Evolutionary conservation across 2,888 invertebrate species (phyloP), one percentile per base, ranked within the genome.

Genomic region (Eilema caniola): DNA sequence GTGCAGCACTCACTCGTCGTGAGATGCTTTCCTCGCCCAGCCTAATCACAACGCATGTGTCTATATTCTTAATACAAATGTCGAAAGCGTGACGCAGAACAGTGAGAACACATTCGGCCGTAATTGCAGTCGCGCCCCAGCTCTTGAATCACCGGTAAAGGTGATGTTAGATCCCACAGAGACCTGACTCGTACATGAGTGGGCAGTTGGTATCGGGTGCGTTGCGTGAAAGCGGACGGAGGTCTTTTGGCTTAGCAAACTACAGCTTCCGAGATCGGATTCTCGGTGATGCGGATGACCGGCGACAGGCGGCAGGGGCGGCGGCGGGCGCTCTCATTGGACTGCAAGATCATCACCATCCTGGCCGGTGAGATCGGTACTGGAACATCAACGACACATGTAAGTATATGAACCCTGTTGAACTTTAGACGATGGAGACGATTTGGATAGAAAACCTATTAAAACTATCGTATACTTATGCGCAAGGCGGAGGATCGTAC

Each of bases 271-370:
- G 97, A 97, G 91, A 97, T 97, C 69, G 97, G 97, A 90, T 97
- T 97, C 94, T 97, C 97, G 72, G 97, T 97, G 93, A 97, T 97
- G 93, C 97, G 97, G 89, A 97, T 97, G 86, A 97, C 96, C 76
- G 97, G 96, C 83, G 96, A 96, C 84, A 88, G 89, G 78, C 94
- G 93, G 82, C 93, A 93, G 1, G 87, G 81, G 77, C 93, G 96
- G 84, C 96, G 95, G 83, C 93, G 87, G 70, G 79, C 85, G 85
- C 90, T 93, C 90, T 94, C 93, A 86, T 94, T 95, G 88, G 96
- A 95, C 82, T 96, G 96, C 81, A 97, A 96, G 92, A 95, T 97
- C 88, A 96, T 95, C 78, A 96, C 96, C 93, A 97, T 96, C 96
- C 97, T 97, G 78, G 96, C 96, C 81, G 97, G 97, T 83, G 97